Conservation (phyloP, 2,113 vertebrate species). For the Toxotes chatareus region DNA sequence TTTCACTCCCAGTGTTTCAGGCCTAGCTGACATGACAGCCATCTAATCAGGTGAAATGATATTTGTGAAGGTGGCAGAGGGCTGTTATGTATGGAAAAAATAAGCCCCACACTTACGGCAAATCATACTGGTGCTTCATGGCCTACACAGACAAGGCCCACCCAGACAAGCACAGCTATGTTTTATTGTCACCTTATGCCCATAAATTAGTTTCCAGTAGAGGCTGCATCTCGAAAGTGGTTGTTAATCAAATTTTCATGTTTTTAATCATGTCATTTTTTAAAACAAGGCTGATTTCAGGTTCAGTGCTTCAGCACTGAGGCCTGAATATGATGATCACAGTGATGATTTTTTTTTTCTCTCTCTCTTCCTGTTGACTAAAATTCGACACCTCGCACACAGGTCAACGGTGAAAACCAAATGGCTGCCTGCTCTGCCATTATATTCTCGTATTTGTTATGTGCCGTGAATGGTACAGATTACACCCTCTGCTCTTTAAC, state of each 20-base stretch:
- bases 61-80: constrained; percentile 67
- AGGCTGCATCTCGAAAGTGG: constrained; percentile 22
- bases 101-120: constrained; percentile 43
- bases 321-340: constrained; percentile 9
- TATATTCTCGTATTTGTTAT: constrained; percentile 50
- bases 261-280: neutral
- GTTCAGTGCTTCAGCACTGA: neutral
- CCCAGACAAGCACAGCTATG: constrained; percentile 62
- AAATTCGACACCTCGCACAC: constrained; percentile 38
- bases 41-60: constrained; percentile 65
- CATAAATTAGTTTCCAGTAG: neutral
- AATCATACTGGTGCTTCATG: constrained; percentile 59
- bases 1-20: constrained; percentile 55
- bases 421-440: constrained; percentile 64
- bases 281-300: neutral
- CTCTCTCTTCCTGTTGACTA: constrained; percentile 33
- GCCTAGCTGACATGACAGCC: constrained; percentile 68
- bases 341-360: neutral
- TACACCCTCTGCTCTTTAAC: constrained; percentile 56
- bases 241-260: neutral
- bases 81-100: constrained; percentile 45
- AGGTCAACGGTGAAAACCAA: constrained; percentile 46
- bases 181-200: constrained; percentile 37
- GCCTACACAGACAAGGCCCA: constrained; percentile 78
- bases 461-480: constrained; percentile 58